A percentile compares a stretch with the other conserved stretches of the same genome.
Evolutionary conservation across 2,888 invertebrate species (phyloP).

Genomic region (Oxytorus armatus): DNA sequence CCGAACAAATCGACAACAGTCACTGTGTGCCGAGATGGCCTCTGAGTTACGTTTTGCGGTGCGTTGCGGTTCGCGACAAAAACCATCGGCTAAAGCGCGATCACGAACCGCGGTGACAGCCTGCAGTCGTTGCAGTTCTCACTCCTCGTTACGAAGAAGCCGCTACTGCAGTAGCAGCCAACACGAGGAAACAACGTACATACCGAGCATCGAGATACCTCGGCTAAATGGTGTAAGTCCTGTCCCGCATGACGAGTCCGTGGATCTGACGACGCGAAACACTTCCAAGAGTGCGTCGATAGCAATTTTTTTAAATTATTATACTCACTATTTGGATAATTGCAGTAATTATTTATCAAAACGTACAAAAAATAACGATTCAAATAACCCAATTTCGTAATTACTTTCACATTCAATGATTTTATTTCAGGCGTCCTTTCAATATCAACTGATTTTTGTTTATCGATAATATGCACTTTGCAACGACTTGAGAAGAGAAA

Average conservation of each 20-base stretch:
- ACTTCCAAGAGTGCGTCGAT: not conserved
- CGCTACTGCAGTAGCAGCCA: constrained; percentile 77
- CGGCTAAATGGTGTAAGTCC: constrained; percentile 84
- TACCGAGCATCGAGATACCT: constrained; percentile 83
- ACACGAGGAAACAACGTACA: constrained; percentile 83
- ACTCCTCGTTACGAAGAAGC: constrained; percentile 78
- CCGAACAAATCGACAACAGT: constrained; percentile 85
- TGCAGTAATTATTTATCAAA: too few species aligned
- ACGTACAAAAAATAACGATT: not conserved
- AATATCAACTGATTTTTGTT: not conserved
- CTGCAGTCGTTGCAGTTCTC: constrained; percentile 81
- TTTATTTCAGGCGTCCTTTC: not conserved
- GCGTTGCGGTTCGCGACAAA: constrained; percentile 93
- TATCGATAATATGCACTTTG: not conserved
- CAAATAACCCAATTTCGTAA: not conserved
- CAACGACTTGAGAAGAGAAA: not conserved
- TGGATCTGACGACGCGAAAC: constrained; percentile 40
- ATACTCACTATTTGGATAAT: not conserved
- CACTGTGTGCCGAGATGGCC: constrained; percentile 97
- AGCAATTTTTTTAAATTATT: not conserved
- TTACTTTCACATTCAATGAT: not conserved
- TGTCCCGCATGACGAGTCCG: constrained; percentile 78
- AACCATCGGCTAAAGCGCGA: constrained; percentile 89
- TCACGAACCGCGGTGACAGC: constrained; percentile 72
- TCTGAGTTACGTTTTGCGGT: constrained; percentile 96